These are phyloP conservation scores for Nesoenas mayeri DNA, from an alignment of 2,113 vertebrate species.

Conservation along the genomic window DNA sequence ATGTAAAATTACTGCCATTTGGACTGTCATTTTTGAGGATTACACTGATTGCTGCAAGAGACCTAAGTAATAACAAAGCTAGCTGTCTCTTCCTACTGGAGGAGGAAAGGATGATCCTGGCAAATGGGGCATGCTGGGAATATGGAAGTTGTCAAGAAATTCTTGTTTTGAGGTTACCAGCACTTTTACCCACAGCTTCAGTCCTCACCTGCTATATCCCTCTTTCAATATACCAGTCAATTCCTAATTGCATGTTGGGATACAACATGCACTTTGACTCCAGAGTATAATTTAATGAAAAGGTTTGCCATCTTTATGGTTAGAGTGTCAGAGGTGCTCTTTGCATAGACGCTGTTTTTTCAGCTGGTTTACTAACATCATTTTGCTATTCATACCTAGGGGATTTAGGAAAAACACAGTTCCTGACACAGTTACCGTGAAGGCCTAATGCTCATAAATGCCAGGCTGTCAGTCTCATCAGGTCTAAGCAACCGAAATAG, in stretches of 20 bases:
- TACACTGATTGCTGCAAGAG: not conserved
- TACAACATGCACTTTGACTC: not conserved
- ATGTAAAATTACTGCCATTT: not conserved
- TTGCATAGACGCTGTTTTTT: not conserved
- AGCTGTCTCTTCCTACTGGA: conserved; percentile 15
- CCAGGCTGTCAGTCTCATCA: conserved; percentile 77
- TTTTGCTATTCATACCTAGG: conserved; percentile 38
- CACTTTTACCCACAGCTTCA: not conserved
- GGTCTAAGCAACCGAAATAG: conserved; percentile 66
- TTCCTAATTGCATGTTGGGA: not conserved
- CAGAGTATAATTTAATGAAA: conserved; percentile 44
- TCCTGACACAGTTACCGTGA: conserved; percentile 58
- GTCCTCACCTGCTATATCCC: not conserved
- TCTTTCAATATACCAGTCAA: not conserved
- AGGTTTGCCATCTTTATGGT: not conserved
- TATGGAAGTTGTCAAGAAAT: conserved; percentile 30
- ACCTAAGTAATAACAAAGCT: not conserved
- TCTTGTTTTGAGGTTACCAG: not conserved
- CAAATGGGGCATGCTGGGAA: conserved; percentile 28
- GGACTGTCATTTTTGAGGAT: not conserved
- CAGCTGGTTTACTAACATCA: conserved; percentile 15
- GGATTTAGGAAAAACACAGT: conserved; percentile 55
- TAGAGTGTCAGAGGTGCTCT: not conserved
- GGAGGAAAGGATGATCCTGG: conserved; percentile 8
- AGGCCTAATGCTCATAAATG: conserved; percentile 71